Conservation (phyloP, 2,888 invertebrate genomes). For the Limnephilus rhombicus region DNA sequence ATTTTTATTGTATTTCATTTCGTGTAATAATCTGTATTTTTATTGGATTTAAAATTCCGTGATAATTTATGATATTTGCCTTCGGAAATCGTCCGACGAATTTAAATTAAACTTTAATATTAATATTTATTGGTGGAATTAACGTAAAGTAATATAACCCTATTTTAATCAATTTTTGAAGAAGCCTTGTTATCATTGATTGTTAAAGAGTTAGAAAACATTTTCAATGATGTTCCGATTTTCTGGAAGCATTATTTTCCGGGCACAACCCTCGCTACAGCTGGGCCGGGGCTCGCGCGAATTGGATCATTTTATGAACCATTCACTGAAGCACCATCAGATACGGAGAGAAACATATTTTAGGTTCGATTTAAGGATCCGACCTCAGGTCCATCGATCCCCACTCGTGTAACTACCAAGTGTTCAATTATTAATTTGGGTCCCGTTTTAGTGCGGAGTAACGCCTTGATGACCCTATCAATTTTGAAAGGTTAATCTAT, state of each 20-base stretch:
- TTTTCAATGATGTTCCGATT: neutral
- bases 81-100: too few relatives aligned
- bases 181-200: too few relatives aligned
- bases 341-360: constrained; percentile 45
- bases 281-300: constrained; percentile 32
- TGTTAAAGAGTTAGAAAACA: neutral
- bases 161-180: neutral
- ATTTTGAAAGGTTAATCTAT: constrained; percentile 6
- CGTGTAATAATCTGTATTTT: too few relatives aligned
- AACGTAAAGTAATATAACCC: too few relatives aligned
- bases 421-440: constrained; percentile 49
- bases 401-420: constrained; percentile 1
- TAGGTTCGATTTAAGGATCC: constrained; percentile 50
- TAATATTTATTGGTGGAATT: too few relatives aligned
- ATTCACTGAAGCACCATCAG: constrained; percentile 45
- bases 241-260: neutral
- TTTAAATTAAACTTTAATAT: too few relatives aligned
- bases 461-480: constrained; percentile 8
- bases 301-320: constrained; percentile 35
- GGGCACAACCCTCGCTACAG: neutral
- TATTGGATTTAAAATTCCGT: too few relatives aligned
- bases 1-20: too few relatives aligned
- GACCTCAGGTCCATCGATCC: constrained; percentile 14
- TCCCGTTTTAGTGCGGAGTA: constrained; percentile 33
- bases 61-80: too few relatives aligned